A percentile compares a stretch with the other conserved stretches of the same genome.
These are phyloP conservation scores for Paramuricea clavata DNA, from an alignment of 92 coral and sea anemone species.

Conservation along the genomic window DNA sequence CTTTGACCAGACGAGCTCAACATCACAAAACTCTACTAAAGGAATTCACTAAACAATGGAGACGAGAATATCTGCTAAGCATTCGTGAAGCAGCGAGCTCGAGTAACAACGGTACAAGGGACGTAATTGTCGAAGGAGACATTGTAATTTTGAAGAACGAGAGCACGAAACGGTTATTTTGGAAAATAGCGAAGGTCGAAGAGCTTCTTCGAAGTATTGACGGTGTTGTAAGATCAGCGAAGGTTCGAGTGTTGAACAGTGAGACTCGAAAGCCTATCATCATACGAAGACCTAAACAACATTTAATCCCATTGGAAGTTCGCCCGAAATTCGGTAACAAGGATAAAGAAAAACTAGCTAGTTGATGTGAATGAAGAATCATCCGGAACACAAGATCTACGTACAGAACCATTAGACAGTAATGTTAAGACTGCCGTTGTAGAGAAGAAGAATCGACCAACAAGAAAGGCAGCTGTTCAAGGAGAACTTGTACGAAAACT, in stretches of 20 bases:
- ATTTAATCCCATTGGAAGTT: constrained; percentile 26
- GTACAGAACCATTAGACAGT: too few relatives aligned
- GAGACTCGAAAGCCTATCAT: background rate
- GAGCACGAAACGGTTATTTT: background rate
- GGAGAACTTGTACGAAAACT: too few relatives aligned
- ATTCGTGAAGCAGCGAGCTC: background rate
- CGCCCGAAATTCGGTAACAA: too few relatives aligned
- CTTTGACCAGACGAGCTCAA: background rate
- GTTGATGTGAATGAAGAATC: too few relatives aligned
- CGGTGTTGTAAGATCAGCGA: constrained; percentile 22
- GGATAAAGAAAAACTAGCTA: too few relatives aligned
- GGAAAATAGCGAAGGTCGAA: too few relatives aligned
- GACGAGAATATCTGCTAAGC: background rate
- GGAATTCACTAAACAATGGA: background rate
- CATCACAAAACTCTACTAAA: background rate
- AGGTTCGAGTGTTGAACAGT: constrained; percentile 25
- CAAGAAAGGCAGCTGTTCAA: too few relatives aligned
- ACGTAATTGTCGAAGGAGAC: constrained; percentile 7
- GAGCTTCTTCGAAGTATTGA: constrained; percentile 7
- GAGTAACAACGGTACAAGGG: background rate
- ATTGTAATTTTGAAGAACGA: constrained; percentile 36
- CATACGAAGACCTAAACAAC: constrained; percentile 28
- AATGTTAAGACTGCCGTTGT: too few relatives aligned
- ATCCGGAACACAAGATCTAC: too few relatives aligned
- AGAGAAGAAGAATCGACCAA: too few relatives aligned